Conservation (phyloP, 2,113 vertebrate genomes). For the Lepidothrix coronata region DNA sequence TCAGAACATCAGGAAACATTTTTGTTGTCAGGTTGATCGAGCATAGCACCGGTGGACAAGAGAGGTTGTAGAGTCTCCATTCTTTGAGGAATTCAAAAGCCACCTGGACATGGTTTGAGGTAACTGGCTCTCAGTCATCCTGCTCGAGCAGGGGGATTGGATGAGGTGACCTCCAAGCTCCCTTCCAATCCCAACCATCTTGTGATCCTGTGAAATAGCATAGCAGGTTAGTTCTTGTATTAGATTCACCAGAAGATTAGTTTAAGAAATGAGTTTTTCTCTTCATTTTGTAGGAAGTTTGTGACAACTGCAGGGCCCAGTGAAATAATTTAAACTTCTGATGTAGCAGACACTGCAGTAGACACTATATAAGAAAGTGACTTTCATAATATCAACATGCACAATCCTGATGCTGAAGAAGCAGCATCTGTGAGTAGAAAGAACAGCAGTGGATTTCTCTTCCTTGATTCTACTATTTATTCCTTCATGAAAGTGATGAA, state of each 20-base stretch:
- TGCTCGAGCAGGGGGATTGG: rapidly evolving
- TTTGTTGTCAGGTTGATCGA: neutral
- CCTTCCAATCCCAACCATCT: neutral
- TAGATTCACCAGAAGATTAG: neutral
- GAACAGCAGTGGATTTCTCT: slow-evolving; percentile 5
- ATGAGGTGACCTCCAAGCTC: neutral
- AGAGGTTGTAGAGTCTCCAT: neutral
- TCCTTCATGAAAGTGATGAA: slow-evolving; percentile 54
- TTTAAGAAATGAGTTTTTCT: neutral
- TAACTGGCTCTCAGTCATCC: neutral
- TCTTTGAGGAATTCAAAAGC: neutral
- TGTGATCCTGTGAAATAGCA: neutral
- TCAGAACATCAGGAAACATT: neutral
- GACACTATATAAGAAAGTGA: neutral
- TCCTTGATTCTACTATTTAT: slow-evolving; percentile 34
- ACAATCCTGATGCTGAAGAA: neutral
- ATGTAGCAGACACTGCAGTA: neutral
- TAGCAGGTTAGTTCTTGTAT: neutral
- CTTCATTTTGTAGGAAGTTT: neutral
- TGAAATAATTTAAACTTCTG: neutral
- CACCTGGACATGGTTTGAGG: neutral
- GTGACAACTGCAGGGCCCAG: neutral
- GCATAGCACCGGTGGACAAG: neutral
- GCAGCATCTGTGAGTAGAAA: neutral
- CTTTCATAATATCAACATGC: neutral